phyloP scores from a whole-genome alignment of 1,140 invertebrate species.

The Galleria mellonella region DNA sequence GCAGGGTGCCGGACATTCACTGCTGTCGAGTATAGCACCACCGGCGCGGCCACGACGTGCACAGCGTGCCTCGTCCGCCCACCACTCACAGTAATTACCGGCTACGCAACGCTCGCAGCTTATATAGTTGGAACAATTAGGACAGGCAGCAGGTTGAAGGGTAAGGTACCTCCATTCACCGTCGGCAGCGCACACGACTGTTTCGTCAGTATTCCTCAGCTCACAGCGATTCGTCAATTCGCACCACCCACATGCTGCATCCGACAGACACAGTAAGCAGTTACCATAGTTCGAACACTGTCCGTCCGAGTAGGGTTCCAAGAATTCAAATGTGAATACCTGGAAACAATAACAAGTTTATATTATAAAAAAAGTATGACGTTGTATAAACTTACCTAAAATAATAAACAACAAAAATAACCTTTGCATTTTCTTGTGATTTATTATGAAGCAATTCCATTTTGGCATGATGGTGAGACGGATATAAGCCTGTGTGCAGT shows the following conservation, averaged over 20 bases:
- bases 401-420: slow-evolving; percentile 29
- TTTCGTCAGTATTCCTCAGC: slow-evolving; percentile 78
- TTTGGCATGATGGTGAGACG: slow-evolving; percentile 81
- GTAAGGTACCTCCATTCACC: slow-evolving; percentile 86
- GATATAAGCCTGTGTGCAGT: slow-evolving; percentile 67
- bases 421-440: slow-evolving; percentile 82
- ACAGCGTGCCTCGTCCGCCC: slow-evolving; percentile 89
- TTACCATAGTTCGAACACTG: slow-evolving; percentile 87
- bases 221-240: slow-evolving; percentile 80
- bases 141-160: slow-evolving; percentile 86
- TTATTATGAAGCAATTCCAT: slow-evolving; percentile 87
- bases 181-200: slow-evolving; percentile 72
- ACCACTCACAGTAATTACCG: slow-evolving; percentile 90
- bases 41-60: slow-evolving; percentile 83
- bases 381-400: background rate
- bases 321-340: slow-evolving; percentile 90
- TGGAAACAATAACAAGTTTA: slow-evolving; percentile 45
- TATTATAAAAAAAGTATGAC: background rate
- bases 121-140: slow-evolving; percentile 91
- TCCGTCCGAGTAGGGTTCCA: slow-evolving; percentile 89
- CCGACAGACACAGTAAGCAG: slow-evolving; percentile 91
- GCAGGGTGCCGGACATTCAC: slow-evolving; percentile 84
- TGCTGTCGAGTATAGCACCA: slow-evolving; percentile 77
- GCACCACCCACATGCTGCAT: slow-evolving; percentile 94
- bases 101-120: slow-evolving; percentile 86